These are phyloP conservation scores for Pardalotus punctatus DNA, from an alignment of 2,113 vertebrate genomes.

Conservation along the genomic window DNA sequence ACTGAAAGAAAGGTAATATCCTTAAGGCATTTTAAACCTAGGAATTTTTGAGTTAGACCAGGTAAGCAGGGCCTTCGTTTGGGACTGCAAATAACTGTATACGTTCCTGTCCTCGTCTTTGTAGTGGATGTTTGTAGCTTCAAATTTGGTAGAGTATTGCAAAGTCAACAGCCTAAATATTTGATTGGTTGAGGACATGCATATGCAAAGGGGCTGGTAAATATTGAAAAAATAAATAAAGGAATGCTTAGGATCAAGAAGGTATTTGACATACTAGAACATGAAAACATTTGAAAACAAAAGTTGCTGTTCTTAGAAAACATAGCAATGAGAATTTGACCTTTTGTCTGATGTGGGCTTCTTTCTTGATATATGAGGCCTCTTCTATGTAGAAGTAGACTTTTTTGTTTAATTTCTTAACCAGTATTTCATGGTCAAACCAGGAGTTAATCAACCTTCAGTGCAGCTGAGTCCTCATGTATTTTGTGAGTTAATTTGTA, in stretches of 20 bases:
- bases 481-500: neutral
- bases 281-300: neutral
- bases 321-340: neutral
- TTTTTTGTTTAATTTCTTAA: neutral
- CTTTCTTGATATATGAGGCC: neutral
- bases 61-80: neutral
- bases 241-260: neutral
- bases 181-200: neutral
- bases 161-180: neutral
- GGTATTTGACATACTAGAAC: neutral
- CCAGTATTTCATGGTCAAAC: neutral
- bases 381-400: neutral
- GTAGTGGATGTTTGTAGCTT: neutral
- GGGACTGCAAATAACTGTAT: neutral
- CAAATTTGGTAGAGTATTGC: neutral
- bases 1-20: neutral
- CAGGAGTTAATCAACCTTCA: neutral
- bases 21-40: neutral
- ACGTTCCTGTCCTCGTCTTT: neutral
- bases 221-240: neutral
- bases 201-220: neutral
- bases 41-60: neutral
- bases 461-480: neutral
- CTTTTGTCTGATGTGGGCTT: neutral
- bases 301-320: neutral